These are phyloP conservation scores for Cephalopterus ornatus DNA, from an alignment of 2,113 vertebrate genomes.

Conservation along the genomic window DNA sequence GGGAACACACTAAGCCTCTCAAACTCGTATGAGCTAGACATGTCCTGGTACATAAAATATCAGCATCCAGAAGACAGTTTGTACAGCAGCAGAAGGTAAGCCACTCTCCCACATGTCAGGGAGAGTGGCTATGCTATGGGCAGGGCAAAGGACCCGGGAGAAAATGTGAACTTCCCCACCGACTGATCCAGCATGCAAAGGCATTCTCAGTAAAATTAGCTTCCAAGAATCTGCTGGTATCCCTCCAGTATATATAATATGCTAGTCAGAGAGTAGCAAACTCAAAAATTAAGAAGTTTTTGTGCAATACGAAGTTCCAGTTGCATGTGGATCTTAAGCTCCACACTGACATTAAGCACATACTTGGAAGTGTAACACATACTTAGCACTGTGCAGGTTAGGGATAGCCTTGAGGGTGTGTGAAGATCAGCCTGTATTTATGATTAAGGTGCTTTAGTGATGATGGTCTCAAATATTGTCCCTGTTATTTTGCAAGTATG, in stretches of 20 bases:
- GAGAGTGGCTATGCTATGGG: too few relatives aligned
- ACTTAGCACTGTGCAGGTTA: neutral
- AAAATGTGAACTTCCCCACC: neutral
- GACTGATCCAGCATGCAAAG: neutral
- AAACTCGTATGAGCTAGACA: neutral
- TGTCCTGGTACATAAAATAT: neutral
- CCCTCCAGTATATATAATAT: neutral
- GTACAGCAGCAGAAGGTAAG: neutral
- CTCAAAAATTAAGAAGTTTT: neutral
- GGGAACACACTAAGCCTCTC: neutral
- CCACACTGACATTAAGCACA: neutral
- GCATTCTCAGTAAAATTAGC: neutral
- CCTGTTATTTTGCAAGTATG: neutral
- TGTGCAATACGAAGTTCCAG: neutral
- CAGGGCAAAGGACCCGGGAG: neutral
- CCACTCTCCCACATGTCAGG: neutral
- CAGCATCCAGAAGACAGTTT: neutral
- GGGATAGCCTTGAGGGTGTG: neutral
- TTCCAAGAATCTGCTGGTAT: neutral
- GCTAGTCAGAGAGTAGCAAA: neutral
- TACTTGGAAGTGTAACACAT: neutral
- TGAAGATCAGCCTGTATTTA: neutral
- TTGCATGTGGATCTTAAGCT: accelerated
- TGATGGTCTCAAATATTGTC: neutral
- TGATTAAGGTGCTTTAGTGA: neutral